Evolutionary conservation across 2,113 vertebrate genomes (phyloP).

Genomic region (Anoura caudifer): DNA sequence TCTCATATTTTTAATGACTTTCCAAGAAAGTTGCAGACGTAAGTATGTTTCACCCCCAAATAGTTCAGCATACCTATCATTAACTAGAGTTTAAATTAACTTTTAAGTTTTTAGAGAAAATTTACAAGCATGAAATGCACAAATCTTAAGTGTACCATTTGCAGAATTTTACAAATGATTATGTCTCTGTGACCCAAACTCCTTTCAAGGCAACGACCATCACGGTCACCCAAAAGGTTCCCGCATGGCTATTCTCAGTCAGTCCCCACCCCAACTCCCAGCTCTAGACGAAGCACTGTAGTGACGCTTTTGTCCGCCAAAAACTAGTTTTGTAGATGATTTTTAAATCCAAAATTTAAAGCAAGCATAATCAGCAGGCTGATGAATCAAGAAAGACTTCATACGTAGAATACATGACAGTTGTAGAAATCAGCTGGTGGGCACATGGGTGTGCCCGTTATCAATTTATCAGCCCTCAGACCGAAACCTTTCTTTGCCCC

Average conservation of each 20-base stretch:
- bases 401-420: not conserved
- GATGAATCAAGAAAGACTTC: too few relatives aligned
- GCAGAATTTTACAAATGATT: not conserved
- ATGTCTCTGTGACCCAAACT: not conserved
- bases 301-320: not conserved
- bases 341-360: conserved; percentile 3
- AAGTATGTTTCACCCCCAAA: not conserved
- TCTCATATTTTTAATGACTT: not conserved
- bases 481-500: not conserved
- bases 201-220: not conserved
- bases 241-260: not conserved
- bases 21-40: not conserved
- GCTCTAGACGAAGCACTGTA: too few relatives aligned
- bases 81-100: not conserved
- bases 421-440: not conserved
- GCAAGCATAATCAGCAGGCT: not conserved
- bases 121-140: not conserved
- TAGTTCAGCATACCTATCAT: not conserved
- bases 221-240: not conserved
- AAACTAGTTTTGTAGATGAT: not conserved
- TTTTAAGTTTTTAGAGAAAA: not conserved
- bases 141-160: not conserved
- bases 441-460: not conserved
- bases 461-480: not conserved
- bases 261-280: not conserved